Conservation (phyloP, 2,113 vertebrate species). For the Pelusios castaneus region DNA sequence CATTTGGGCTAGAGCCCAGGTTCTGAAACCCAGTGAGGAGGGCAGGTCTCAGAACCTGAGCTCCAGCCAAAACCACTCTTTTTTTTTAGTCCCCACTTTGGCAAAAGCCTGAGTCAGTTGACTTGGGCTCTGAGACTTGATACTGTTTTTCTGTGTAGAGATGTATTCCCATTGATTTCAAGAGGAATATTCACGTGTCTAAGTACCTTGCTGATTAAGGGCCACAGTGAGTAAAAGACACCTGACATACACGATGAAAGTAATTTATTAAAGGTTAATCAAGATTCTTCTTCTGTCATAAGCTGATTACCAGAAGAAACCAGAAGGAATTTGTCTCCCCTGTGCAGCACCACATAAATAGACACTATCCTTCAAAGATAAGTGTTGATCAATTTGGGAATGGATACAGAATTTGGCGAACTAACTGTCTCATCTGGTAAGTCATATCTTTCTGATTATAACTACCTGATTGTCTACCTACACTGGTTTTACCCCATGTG, state of each 20-base stretch:
- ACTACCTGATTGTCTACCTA: background rate
- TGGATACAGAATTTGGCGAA: background rate
- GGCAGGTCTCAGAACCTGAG: background rate
- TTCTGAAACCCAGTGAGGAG: background rate
- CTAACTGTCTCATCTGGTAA: background rate
- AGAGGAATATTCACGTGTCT: background rate
- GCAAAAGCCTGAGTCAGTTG: background rate
- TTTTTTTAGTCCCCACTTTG: background rate
- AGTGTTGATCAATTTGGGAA: background rate
- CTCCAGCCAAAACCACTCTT: background rate
- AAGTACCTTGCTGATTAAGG: background rate
- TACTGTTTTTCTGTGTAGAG: background rate
- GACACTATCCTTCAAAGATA: background rate
- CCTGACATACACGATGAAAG: background rate
- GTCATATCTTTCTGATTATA: background rate
- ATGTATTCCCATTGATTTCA: background rate
- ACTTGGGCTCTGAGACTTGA: background rate
- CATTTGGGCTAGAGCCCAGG: background rate
- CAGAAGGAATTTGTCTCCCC: constrained; percentile 28
- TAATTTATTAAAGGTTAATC: constrained; percentile 9
- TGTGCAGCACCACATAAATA: background rate
- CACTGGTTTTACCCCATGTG: background rate
- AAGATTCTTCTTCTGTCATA: constrained; percentile 6
- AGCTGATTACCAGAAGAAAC: constrained; percentile 28
- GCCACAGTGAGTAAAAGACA: background rate